A percentile compares a stretch with the other conserved stretches of the same genome.
phyloP scores from a whole-genome alignment of 2,888 invertebrate species.

The Lathronympha strigana region DNA sequence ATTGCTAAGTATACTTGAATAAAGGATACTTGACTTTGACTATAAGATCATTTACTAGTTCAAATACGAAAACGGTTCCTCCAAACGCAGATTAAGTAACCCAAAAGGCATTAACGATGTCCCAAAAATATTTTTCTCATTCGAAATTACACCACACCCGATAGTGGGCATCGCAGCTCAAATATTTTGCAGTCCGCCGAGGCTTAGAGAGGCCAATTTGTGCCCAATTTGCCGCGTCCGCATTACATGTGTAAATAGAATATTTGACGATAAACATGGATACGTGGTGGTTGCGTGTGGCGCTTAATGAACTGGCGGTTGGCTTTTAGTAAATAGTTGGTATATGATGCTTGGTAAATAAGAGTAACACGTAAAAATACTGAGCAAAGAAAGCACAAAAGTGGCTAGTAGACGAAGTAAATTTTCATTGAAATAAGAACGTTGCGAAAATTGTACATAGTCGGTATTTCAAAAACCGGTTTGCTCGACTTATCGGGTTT shows the following conservation, averaged over 20 bases:
- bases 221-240: constrained; percentile 25
- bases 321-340: not conserved
- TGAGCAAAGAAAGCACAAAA: no score
- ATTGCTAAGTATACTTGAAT: no score
- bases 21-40: no score
- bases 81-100: not conserved
- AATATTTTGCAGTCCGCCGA: constrained; percentile 27
- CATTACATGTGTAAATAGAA: constrained; percentile 30
- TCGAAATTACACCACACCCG: constrained; percentile 24
- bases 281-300: constrained; percentile 10
- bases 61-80: not conserved
- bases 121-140: constrained; percentile 9
- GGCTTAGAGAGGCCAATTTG: constrained; percentile 39
- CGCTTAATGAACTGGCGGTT: not conserved
- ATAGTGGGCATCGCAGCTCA: constrained; percentile 12
- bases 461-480: no score
- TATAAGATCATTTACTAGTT: not conserved
- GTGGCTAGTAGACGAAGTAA: not conserved
- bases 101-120: not conserved
- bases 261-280: constrained; percentile 32
- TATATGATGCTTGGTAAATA: not conserved
- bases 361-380: not conserved
- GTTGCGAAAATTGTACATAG: no score
- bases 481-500: no score
- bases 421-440: no score